Evolutionary conservation across 2,113 vertebrate species (phyloP).

Genomic region (Semicossyphus pulcher): DNA sequence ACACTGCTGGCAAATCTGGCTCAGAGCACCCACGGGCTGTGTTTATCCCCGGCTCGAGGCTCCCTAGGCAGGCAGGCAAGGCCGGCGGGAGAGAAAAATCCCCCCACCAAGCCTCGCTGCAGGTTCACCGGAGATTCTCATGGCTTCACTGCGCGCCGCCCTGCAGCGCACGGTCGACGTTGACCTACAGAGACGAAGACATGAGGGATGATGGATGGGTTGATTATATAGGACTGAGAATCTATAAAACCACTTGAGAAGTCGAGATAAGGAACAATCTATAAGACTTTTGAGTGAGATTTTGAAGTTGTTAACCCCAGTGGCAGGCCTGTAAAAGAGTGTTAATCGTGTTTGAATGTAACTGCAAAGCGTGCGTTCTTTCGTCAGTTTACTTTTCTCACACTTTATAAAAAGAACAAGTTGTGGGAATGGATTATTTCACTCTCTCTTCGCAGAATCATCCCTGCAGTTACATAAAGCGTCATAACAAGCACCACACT

Average conservation of each 20-base stretch:
- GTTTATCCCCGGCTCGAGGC: constrained; percentile 38
- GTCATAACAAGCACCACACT: constrained; percentile 53
- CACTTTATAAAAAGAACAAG: constrained; percentile 1
- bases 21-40: constrained; percentile 43
- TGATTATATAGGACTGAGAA: not conserved
- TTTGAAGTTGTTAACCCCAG: not conserved
- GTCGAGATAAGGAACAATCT: not conserved
- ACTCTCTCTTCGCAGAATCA: constrained; percentile 22
- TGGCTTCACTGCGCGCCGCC: constrained; percentile 42
- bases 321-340: not conserved
- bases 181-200: constrained; percentile 54
- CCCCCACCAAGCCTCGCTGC: constrained; percentile 13
- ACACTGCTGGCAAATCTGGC: constrained; percentile 43
- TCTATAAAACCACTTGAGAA: not conserved
- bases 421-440: constrained; percentile 27
- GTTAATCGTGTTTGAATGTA: not conserved
- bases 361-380: not conserved
- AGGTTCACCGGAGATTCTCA: constrained; percentile 58
- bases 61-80: constrained; percentile 8
- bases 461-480: constrained; percentile 46
- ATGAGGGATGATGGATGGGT: not conserved
- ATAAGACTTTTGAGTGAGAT: not conserved
- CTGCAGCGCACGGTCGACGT: constrained; percentile 48
- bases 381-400: constrained; percentile 12
- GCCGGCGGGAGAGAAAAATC: not conserved